Conservation (phyloP, 1,140 invertebrate genomes). For the Thaumatotibia leucotreta region DNA sequence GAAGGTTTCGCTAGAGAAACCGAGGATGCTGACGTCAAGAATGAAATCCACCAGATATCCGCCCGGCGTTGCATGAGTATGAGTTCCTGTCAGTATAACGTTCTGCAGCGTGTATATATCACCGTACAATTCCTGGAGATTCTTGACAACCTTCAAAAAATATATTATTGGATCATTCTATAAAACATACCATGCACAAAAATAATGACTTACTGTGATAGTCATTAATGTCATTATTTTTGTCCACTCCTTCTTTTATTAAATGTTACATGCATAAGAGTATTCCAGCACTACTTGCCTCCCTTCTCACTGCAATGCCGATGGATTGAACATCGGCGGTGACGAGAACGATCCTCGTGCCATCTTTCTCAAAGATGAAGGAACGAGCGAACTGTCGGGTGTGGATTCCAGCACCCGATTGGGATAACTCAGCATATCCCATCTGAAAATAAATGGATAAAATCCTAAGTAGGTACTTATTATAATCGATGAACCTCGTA, state of each 20-base stretch:
- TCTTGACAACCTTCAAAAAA: constrained; percentile 81
- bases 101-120: constrained; percentile 86
- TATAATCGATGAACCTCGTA: too few species aligned
- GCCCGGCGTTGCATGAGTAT: constrained; percentile 91
- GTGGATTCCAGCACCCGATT: constrained; percentile 90
- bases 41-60: constrained; percentile 91
- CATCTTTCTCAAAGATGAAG: constrained; percentile 89
- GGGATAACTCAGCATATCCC: constrained; percentile 92
- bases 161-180: too few species aligned
- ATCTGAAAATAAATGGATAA: constrained; percentile 87
- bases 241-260: too few species aligned
- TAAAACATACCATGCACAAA: too few species aligned
- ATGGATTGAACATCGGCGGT: constrained; percentile 90
- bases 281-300: constrained; percentile 75
- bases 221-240: too few species aligned
- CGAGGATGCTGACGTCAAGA: constrained; percentile 90
- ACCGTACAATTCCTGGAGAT: constrained; percentile 81
- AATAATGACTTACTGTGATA: too few species aligned
- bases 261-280: too few species aligned
- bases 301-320: constrained; percentile 83
- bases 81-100: constrained; percentile 90
- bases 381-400: constrained; percentile 89
- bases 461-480: too few species aligned
- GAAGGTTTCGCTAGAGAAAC: constrained; percentile 89
- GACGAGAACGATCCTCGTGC: constrained; percentile 86